phyloP scores from a whole-genome alignment of 1,140 invertebrate genomes.

The Heliothis virescens region DNA sequence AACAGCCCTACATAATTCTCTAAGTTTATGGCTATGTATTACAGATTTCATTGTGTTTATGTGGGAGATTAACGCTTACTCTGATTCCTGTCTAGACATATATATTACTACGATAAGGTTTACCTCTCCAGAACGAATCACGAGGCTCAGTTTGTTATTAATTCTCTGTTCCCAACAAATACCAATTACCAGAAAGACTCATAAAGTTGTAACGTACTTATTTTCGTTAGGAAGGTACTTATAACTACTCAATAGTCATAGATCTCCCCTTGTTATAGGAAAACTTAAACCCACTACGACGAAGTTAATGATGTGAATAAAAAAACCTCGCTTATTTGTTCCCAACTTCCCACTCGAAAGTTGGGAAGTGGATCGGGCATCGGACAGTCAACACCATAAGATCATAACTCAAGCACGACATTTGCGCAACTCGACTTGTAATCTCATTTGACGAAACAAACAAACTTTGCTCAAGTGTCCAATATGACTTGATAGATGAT shows the following conservation, averaged over 20 bases:
- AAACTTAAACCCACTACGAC: slow-evolving; percentile 38
- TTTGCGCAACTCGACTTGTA: slow-evolving; percentile 17
- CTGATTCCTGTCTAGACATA: slow-evolving; percentile 31
- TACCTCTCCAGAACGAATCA: slow-evolving; percentile 30
- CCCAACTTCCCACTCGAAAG: slow-evolving; percentile 33
- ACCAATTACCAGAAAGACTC: slow-evolving; percentile 1
- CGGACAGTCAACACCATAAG: slow-evolving; percentile 34
- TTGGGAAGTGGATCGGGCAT: slow-evolving; percentile 27
- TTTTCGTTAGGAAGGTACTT: neutral
- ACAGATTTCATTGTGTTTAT: slow-evolving; percentile 30
- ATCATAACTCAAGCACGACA: slow-evolving; percentile 38
- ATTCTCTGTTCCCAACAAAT: slow-evolving; percentile 25
- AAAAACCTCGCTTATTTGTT: slow-evolving; percentile 41
- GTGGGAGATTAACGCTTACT: slow-evolving; percentile 15
- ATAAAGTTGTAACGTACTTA: slow-evolving; percentile 32
- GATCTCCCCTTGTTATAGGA: slow-evolving; percentile 23
- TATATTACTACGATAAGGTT: slow-evolving; percentile 12
- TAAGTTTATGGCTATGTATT: slow-evolving; percentile 10
- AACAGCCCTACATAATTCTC: slow-evolving; percentile 21
- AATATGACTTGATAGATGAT: slow-evolving; percentile 45
- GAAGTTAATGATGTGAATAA: slow-evolving; percentile 38
- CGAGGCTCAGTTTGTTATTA: slow-evolving; percentile 32
- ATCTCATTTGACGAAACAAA: slow-evolving; percentile 34
- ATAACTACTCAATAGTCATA: slow-evolving; percentile 16
- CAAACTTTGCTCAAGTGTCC: slow-evolving; percentile 39